These are phyloP conservation scores for Eucriotettix oculatus DNA, from an alignment of 2,888 invertebrate species.

Conservation along the genomic window DNA sequence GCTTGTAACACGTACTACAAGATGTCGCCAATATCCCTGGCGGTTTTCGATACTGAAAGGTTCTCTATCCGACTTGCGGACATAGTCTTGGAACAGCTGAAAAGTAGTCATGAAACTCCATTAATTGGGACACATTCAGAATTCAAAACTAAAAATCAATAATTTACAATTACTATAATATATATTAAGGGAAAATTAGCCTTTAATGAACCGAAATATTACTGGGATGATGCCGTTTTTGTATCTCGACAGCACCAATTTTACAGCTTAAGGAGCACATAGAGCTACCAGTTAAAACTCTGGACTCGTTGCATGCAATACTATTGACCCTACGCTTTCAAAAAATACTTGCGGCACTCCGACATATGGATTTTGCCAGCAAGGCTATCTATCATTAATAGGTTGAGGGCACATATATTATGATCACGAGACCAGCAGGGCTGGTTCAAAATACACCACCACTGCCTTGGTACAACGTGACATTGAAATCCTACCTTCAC, in stretches of 20 bases:
- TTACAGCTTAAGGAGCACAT: too few species aligned
- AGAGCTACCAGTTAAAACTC: not conserved
- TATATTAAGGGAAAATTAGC: too few species aligned
- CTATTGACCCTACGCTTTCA: not conserved
- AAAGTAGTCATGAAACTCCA: not conserved
- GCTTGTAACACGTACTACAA: conserved; percentile 34
- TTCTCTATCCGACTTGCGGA: conserved; percentile 20
- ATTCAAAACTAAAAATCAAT: too few species aligned
- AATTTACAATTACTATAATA: too few species aligned
- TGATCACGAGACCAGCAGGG: not conserved
- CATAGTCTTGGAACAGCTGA: conserved; percentile 26
- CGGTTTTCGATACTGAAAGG: conserved; percentile 33
- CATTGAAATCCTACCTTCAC: conserved; percentile 21
- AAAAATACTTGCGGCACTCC: not conserved
- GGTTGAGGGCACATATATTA: not conserved
- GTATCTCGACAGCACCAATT: too few species aligned
- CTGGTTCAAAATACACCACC: not conserved
- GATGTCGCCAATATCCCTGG: conserved; percentile 35
- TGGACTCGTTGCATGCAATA: not conserved
- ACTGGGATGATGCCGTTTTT: too few species aligned
- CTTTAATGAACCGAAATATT: too few species aligned
- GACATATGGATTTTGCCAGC: not conserved
- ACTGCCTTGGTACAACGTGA: not conserved
- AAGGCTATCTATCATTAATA: not conserved
- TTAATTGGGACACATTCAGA: too few species aligned